Conservation (phyloP, 2,888 invertebrate genomes). For the Macaria liturata region DNA sequence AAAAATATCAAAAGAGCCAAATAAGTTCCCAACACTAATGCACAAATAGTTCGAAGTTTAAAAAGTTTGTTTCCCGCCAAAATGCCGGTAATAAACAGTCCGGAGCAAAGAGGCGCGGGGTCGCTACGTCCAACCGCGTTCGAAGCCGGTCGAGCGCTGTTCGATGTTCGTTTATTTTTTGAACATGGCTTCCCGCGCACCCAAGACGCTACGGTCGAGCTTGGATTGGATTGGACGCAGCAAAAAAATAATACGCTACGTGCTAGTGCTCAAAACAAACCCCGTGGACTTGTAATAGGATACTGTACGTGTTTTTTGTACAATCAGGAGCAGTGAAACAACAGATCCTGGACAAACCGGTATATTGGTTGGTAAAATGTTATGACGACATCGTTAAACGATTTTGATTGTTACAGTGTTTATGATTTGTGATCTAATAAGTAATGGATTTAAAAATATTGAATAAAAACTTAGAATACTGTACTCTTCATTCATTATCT, state of each 20-base stretch:
- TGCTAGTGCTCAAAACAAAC: conserved; percentile 44
- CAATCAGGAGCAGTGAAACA: conserved; percentile 36
- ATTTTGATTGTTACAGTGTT: background rate
- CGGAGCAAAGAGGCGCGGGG: conserved; percentile 26
- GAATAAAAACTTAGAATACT: too few relatives aligned
- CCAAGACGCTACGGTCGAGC: conserved; percentile 45
- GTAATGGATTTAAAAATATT: too few relatives aligned
- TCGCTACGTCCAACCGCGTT: conserved; percentile 60
- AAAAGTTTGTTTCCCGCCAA: conserved; percentile 63
- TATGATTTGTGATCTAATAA: too few relatives aligned
- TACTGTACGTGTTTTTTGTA: conserved; percentile 34
- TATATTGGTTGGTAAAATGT: conserved; percentile 32
- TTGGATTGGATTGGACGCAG: conserved; percentile 31
- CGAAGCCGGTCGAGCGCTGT: conserved; percentile 74
- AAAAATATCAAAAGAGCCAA: conserved; percentile 17
- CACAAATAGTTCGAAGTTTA: conserved; percentile 16
- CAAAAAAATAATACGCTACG: conserved; percentile 45
- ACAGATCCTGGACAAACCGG: conserved; percentile 31
- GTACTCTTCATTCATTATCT: too few relatives aligned
- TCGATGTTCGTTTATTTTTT: conserved; percentile 69
- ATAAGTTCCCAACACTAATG: conserved; percentile 14
- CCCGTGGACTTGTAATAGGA: conserved; percentile 39
- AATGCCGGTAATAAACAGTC: conserved; percentile 41
- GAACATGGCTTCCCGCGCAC: conserved; percentile 48
- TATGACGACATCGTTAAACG: background rate